Conservation (phyloP, 2,113 vertebrate species). For the Thamnaconus septentrionalis region DNA sequence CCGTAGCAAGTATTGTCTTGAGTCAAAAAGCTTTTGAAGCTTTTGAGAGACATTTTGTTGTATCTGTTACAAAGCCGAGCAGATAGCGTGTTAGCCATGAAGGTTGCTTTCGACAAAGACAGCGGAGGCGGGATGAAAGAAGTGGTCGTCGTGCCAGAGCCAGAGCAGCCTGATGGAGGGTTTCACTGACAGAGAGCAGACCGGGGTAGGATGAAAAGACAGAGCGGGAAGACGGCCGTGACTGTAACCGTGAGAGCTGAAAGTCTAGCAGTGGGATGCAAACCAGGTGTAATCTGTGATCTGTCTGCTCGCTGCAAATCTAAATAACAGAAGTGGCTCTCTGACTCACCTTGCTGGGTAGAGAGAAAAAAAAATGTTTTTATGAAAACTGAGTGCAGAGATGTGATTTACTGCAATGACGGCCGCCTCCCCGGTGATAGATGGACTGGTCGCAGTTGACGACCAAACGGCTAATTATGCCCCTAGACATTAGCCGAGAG, state of each 20-base stretch:
- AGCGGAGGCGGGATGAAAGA: background rate
- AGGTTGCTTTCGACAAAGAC: conserved; percentile 5
- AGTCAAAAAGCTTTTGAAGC: too few relatives aligned
- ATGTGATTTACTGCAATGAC: conserved; percentile 24
- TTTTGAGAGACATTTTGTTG: too few relatives aligned
- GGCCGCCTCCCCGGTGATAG: too few relatives aligned
- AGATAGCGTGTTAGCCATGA: conserved; percentile 13
- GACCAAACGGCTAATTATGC: background rate
- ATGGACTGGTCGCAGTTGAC: too few relatives aligned
- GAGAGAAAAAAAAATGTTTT: conserved; percentile 10
- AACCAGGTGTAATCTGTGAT: conserved; percentile 41
- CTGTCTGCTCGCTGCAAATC: conserved; percentile 48
- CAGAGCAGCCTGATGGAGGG: conserved; percentile 1
- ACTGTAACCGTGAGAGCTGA: too few relatives aligned
- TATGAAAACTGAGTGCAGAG: background rate
- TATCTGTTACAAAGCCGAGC: conserved; percentile 7
- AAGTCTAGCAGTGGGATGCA: too few relatives aligned
- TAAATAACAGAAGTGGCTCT: conserved; percentile 51
- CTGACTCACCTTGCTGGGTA: conserved; percentile 48
- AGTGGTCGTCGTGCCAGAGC: background rate
- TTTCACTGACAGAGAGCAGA: conserved; percentile 31
- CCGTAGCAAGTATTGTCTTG: too few relatives aligned
- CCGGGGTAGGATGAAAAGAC: conserved; percentile 3
- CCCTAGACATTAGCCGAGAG: conserved; percentile 3
- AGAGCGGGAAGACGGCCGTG: background rate